Percentiles rank a stretch among this genome's conserved stretches.
These are phyloP conservation scores for Orthonyx spaldingii DNA, from an alignment of 2,113 vertebrate species.

Conservation along the genomic window DNA sequence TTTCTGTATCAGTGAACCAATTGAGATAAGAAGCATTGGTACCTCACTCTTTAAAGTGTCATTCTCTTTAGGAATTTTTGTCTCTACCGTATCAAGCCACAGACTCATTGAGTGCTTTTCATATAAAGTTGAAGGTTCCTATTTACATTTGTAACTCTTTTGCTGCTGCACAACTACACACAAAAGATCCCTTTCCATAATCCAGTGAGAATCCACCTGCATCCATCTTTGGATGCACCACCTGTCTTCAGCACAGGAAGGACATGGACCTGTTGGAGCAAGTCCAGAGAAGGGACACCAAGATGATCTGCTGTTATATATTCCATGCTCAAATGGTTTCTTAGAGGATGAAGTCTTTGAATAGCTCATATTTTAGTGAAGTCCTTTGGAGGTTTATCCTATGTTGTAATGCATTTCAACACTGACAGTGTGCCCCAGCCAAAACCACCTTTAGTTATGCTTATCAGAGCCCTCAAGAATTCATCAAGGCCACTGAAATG, in stretches of 20 bases:
- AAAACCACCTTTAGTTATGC: no score
- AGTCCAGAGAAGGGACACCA: neutral
- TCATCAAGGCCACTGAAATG: no score
- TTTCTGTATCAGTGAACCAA: neutral
- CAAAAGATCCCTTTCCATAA: neutral
- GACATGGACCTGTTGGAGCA: fast-evolving
- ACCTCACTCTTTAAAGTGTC: neutral
- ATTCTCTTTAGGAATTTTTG: neutral
- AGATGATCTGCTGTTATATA: neutral
- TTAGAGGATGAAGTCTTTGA: neutral
- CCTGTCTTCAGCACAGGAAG: neutral
- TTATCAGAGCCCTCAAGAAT: no score
- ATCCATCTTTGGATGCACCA: neutral
- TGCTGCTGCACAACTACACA: neutral
- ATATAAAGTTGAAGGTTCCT: neutral
- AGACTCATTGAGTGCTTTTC: neutral
- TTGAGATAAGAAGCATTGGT: neutral
- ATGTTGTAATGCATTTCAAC: no score
- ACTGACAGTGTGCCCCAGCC: no score
- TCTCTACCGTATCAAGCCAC: neutral
- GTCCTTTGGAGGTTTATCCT: neutral
- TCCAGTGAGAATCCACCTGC: neutral
- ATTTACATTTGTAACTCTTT: neutral
- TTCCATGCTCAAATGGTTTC: neutral
- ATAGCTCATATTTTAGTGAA: neutral